Evolutionary conservation across 2,113 vertebrate species (phyloP).

Genomic region (Microcebus tavaratra): DNA sequence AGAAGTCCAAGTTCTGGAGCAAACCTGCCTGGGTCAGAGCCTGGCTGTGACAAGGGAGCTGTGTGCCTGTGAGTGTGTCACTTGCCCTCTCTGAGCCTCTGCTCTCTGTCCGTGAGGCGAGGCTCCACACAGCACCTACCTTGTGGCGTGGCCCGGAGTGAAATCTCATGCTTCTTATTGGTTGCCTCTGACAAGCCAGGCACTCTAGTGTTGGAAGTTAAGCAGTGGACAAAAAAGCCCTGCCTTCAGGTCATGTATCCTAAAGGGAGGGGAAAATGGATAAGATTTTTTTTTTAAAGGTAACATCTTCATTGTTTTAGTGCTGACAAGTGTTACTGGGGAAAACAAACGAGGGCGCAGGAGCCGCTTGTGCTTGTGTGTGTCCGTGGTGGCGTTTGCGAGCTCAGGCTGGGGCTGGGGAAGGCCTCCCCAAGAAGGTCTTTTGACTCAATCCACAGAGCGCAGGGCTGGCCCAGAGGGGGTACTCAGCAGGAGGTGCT

Average conservation of each 20-base stretch:
- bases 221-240: not conserved
- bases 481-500: too few relatives aligned
- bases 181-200: not conserved
- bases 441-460: not conserved
- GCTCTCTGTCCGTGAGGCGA: not conserved
- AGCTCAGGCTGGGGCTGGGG: too few relatives aligned
- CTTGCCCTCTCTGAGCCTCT: not conserved
- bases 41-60: too few relatives aligned
- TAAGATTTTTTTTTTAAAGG: not conserved
- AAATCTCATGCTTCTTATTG: too few relatives aligned
- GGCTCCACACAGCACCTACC: too few relatives aligned
- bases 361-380: not conserved
- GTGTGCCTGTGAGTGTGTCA: not conserved
- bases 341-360: not conserved
- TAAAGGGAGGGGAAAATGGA: not conserved
- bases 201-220: not conserved
- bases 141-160: not conserved
- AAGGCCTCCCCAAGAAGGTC: not conserved
- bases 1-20: not conserved
- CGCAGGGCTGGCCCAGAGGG: not conserved
- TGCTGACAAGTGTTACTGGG: not conserved
- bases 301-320: not conserved
- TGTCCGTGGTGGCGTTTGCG: not conserved
- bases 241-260: not conserved
- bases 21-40: not conserved